Evolutionary conservation across 1,140 invertebrate genomes (phyloP).

Genomic region (Euura lappo): DNA sequence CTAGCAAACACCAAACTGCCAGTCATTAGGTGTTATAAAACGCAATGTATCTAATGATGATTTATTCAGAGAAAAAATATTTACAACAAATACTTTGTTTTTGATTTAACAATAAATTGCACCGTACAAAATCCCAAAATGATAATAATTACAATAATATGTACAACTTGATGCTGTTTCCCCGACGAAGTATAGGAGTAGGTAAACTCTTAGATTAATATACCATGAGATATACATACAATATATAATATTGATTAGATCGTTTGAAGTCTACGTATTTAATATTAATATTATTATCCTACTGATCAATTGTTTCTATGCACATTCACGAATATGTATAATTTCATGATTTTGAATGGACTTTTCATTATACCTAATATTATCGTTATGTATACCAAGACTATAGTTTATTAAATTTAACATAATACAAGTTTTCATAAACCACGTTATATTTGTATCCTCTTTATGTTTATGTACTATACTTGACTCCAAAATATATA

Average conservation of each 20-base stretch:
- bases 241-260: neutral
- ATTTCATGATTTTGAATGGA: conserved; percentile 27
- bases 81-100: conserved; percentile 30
- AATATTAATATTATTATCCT: conserved; percentile 10
- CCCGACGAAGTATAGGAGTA: neutral
- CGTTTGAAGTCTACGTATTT: neutral
- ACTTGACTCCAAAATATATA: too few species aligned
- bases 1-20: too few species aligned
- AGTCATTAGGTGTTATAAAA: too few species aligned
- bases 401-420: conserved; percentile 10
- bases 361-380: too few species aligned
- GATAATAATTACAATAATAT: conserved; percentile 58
- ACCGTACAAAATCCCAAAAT: conserved; percentile 47
- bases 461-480: too few species aligned
- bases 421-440: too few species aligned
- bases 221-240: too few species aligned
- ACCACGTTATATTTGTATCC: too few species aligned
- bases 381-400: too few species aligned
- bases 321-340: conserved; percentile 36
- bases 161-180: conserved; percentile 43
- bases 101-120: conserved; percentile 51
- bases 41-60: conserved; percentile 41
- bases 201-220: conserved; percentile 39
- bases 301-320: conserved; percentile 25
- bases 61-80: conserved; percentile 58